Evolutionary conservation across 2,797 vertebrate genomes (phyloP), one percentile per base, ranked within the genome.

Genomic region (Pseudocheirus occidentalis): DNA sequence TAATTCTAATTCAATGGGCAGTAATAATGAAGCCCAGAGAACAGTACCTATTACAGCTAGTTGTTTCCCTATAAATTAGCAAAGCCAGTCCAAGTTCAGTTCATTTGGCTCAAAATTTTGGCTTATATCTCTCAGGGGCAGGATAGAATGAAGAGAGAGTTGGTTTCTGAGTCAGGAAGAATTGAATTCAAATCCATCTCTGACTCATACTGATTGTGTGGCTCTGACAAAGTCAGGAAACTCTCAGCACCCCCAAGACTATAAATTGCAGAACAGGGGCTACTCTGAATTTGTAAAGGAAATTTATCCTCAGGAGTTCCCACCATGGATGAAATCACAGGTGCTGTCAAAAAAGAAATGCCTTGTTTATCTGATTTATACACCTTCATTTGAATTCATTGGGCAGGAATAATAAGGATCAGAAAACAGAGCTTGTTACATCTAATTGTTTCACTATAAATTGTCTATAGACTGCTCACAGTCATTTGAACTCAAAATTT

Each of bases 1-100:
- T 52, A 92, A 62, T 95, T 95, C 95, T 90, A 81, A 92, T 16
- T 94, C 91, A 92, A 56, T 55, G 53, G 34, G 28, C 73, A 95
- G 92, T 0, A 95, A 14, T 21, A 57, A 59, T 62, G n/a, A 66
- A 40, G 56, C 91, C 92, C 62, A 55, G 52, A 92, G 95, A 93
- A 52, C 87, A 29, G 27, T 46, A 18, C 56, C 14, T 28, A 31
- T 50, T 97, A 91, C 53, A 90, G 46, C 87, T 58, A 91, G 92
- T 91, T 97, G 94, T 55, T 46, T 94, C 50, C 31, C 16, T 54
- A 93, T 11, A 73, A 97, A 13, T 46, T n/a, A 31, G 92, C 92
- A 92, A 24, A 94, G 54, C 12, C 31, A 73, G 54, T 58, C 93
- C 9, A 46, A 46, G 58, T 46, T 59, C 18, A 94, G 58, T 46